Evolutionary conservation across 2,797 vertebrate genomes (phyloP).

Genomic region (Centroberyx gerrardi): DNA sequence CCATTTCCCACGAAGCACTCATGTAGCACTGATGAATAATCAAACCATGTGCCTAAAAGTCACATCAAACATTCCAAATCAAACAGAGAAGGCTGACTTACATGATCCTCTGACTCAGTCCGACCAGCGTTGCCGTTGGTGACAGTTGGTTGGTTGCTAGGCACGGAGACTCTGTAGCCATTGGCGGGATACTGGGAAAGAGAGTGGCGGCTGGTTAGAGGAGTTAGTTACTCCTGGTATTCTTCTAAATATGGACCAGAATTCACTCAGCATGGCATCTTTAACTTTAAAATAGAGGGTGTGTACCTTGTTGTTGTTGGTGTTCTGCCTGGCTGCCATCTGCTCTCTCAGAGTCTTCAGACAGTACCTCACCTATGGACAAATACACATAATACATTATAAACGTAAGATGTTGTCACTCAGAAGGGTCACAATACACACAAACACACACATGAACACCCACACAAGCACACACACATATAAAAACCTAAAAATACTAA

Average conservation of each 20-base stretch:
- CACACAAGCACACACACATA: slow-evolving; percentile 9
- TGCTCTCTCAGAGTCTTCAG: slow-evolving; percentile 87
- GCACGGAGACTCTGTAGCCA: slow-evolving; percentile 65
- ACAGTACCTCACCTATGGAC: slow-evolving; percentile 86
- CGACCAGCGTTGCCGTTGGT: slow-evolving; percentile 56
- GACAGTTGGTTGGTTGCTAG: slow-evolving; percentile 51
- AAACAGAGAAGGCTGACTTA: slow-evolving; percentile 48
- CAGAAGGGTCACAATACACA: neutral
- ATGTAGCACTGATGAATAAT: slow-evolving; percentile 24
- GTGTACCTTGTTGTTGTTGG: slow-evolving; percentile 76
- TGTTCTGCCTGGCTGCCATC: slow-evolving; percentile 85
- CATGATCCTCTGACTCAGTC: slow-evolving; percentile 49
- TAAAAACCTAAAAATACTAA: neutral
- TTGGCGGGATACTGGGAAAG: slow-evolving; percentile 74
- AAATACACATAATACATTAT: slow-evolving; percentile 23
- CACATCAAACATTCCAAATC: neutral
- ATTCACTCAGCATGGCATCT: neutral
- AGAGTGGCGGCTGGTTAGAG: slow-evolving; percentile 17
- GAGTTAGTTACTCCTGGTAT: slow-evolving; percentile 17
- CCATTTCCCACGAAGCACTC: slow-evolving; percentile 19
- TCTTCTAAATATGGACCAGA: neutral
- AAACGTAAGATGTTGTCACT: neutral
- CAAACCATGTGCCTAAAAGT: slow-evolving; percentile 9
- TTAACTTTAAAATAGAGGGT: neutral
- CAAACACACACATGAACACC: neutral